Base-by-base conservation (phyloP, 2,888 invertebrate genomes). In the Clepsis dumicolana region DNA sequence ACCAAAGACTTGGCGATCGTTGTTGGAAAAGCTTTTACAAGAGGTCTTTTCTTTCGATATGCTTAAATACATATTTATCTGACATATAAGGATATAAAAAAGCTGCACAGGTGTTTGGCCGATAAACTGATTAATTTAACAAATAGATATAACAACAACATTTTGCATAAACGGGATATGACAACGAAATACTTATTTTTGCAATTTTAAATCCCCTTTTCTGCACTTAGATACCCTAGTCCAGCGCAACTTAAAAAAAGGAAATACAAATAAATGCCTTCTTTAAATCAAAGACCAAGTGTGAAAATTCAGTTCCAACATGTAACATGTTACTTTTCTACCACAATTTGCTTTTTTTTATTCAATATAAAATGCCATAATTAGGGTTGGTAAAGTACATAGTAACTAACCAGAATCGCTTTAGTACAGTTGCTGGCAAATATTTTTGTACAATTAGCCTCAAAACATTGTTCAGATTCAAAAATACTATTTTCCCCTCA, bases 291-390 rank as follows among this genome's bases (percentile, higher is more conserved):
- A 52, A 52, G n/a, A 52, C 10, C 12, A 8, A 64, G 16, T 35
- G 41, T 65, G 61, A 41, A 61, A 52, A 54, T 64, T 62, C 25
- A 41, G 48, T 65, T 65, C 70, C 56, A 68, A 71, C 48, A 38
- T 50, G 59, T 61, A 68, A 71, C 48, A 44, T 54, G 59, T 61
- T 62, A 64, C 62, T 60, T 69, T 71, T 73, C 75, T 75, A 74
- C 71, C 64, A 75, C 18, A 18, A 70, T 70, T 65, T 70, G 73
- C 70, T 72, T 71, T 73, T 78, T 72, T 74, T 81, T 84, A 78
- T 83, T 83, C 71, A 78, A 79, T 85, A 83, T 81, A 84, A 85
- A 85, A 85, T 84, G 84, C 79, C 76, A 74, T 79, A 63, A 84
- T 84, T 84, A 48, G 48, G 48, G 48, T 21, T 48, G 10, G 48